A percentile compares a stretch with the other conserved stretches of the same genome.
Evolutionary conservation across 2,113 vertebrate genomes (phyloP).

Genomic region (Suncus etruscus): DNA sequence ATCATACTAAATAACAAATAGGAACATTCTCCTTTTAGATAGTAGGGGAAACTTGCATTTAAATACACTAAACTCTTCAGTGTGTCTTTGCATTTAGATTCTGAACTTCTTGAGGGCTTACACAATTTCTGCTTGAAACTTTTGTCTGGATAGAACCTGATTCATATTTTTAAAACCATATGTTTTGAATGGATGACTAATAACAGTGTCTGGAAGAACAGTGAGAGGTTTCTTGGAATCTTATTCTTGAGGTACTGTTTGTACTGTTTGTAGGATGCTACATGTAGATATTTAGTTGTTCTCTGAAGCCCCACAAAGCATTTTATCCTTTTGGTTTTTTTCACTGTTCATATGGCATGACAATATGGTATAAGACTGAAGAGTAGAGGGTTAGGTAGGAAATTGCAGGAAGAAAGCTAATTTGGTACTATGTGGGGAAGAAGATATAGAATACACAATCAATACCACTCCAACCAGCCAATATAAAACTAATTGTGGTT

Average conservation of each 20-base stretch:
- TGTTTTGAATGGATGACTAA: neutral
- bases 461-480: neutral
- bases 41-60: neutral
- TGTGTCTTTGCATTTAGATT: conserved; percentile 24
- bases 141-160: conserved; percentile 15
- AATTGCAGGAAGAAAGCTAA: neutral
- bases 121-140: conserved; percentile 35
- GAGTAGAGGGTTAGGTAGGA: neutral
- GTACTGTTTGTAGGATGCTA: neutral
- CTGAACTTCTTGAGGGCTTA: conserved; percentile 37
- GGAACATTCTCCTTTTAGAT: neutral
- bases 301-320: too few species aligned
- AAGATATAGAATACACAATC: neutral
- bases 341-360: neutral
- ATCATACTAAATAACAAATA: neutral
- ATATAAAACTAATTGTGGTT: neutral
- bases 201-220: neutral
- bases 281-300: neutral
- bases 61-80: neutral
- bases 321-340: neutral
- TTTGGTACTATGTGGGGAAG: neutral
- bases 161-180: neutral
- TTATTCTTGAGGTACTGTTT: neutral
- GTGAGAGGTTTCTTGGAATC: neutral
- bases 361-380: neutral